Conservation (phyloP, 2,888 invertebrate species). For the Hirtodrosophila alboralis region DNA sequence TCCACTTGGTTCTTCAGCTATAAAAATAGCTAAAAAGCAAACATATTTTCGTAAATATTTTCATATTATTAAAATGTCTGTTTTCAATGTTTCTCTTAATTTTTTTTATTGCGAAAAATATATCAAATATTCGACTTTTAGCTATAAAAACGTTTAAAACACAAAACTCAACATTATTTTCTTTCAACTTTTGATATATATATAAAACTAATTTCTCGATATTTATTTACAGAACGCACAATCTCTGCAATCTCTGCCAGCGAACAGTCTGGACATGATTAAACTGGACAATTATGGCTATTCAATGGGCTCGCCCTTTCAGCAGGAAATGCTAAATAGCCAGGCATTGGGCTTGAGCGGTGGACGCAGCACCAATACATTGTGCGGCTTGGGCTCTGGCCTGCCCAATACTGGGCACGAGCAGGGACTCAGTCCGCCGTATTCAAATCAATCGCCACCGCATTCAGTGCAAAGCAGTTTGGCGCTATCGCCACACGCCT, state of each 20-base stretch:
- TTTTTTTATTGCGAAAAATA: too few species aligned
- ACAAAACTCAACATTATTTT: too few species aligned
- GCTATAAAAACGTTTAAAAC: too few species aligned
- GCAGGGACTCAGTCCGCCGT: slow-evolving; percentile 90
- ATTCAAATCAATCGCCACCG: slow-evolving; percentile 93
- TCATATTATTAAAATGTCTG: too few species aligned
- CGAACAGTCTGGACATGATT: slow-evolving; percentile 84
- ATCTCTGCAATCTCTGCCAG: slow-evolving; percentile 86
- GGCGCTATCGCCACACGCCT: slow-evolving; percentile 89
- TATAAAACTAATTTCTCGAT: too few species aligned
- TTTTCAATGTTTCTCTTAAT: too few species aligned
- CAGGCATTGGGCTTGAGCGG: slow-evolving; percentile 77
- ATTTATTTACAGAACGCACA: slow-evolving; percentile 86
- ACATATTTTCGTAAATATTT: too few species aligned
- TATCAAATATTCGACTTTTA: too few species aligned
- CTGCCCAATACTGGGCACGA: slow-evolving; percentile 84
- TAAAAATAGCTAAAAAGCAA: too few species aligned
- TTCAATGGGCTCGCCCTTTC: slow-evolving; percentile 85
- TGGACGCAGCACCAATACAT: slow-evolving; percentile 56
- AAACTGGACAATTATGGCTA: slow-evolving; percentile 87
- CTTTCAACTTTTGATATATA: too few species aligned
- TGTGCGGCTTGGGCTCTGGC: slow-evolving; percentile 60
- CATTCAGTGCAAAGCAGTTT: slow-evolving; percentile 92
- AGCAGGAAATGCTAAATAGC: slow-evolving; percentile 82
- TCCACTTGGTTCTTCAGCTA: too few species aligned